These are phyloP conservation scores for Pundamilia nyererei DNA, from an alignment of 2,113 vertebrate species.

Conservation along the genomic window DNA sequence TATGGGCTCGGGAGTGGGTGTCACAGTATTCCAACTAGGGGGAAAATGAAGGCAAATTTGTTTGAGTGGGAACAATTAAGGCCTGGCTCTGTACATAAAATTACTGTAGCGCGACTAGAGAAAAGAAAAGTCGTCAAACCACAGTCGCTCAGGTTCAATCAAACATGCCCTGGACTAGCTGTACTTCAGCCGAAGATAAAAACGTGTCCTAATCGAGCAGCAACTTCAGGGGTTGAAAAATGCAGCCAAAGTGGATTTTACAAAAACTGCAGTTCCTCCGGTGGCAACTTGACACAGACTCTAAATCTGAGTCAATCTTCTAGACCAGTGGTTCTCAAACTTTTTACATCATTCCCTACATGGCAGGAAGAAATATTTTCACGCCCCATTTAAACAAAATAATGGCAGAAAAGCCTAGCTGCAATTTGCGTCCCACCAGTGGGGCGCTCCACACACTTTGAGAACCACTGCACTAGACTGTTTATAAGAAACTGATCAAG, in stretches of 20 bases:
- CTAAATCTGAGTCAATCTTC: background rate
- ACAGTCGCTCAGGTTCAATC: background rate
- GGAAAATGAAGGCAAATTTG: background rate
- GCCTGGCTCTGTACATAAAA: background rate
- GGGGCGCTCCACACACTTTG: background rate
- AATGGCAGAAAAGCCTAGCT: background rate
- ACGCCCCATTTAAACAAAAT: background rate
- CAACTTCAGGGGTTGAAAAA: too few species aligned
- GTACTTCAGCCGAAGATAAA: background rate
- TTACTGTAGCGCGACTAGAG: background rate
- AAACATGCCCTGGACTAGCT: background rate
- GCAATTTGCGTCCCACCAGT: background rate
- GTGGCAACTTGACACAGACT: background rate
- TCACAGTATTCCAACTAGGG: background rate
- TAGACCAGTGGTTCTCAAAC: background rate
- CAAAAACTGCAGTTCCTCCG: background rate
- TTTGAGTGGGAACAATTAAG: background rate
- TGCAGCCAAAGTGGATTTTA: too few species aligned
- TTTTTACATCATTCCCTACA: background rate
- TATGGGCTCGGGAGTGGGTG: background rate
- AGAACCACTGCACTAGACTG: background rate
- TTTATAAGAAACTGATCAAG: accelerated
- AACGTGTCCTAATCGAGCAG: background rate
- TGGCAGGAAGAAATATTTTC: background rate
- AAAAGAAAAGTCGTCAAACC: background rate